phyloP scores from a whole-genome alignment of 2,797 vertebrate genomes.

The Gymnothorax reevesii region DNA sequence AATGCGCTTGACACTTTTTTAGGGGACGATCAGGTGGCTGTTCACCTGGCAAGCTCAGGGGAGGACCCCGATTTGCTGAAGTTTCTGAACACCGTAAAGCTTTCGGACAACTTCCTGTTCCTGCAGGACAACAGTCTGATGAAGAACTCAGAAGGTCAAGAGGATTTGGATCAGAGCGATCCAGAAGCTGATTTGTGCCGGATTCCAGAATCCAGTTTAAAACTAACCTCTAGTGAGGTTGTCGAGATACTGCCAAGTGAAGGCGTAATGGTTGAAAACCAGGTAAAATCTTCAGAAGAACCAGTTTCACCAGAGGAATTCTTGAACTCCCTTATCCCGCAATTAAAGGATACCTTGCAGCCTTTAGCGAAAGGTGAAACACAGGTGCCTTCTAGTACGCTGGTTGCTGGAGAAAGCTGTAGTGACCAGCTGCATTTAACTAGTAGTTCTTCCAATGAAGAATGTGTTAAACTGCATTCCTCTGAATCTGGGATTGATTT shows the following conservation, averaged over 20 bases:
- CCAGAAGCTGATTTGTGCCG: slow-evolving; percentile 61
- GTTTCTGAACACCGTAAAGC: slow-evolving; percentile 74
- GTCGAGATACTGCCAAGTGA: slow-evolving; percentile 59
- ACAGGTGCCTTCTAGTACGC: slow-evolving; percentile 72
- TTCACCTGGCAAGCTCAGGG: slow-evolving; percentile 56
- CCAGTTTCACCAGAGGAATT: slow-evolving; percentile 62
- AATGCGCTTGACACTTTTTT: slow-evolving; percentile 64
- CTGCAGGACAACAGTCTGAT: slow-evolving; percentile 85
- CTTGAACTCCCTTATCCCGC: slow-evolving; percentile 58
- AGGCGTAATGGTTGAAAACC: slow-evolving; percentile 61
- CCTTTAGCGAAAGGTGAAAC: slow-evolving; percentile 64
- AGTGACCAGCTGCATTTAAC: slow-evolving; percentile 53
- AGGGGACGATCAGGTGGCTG: slow-evolving; percentile 64
- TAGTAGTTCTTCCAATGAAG: slow-evolving; percentile 65
- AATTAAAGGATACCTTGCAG: slow-evolving; percentile 48
- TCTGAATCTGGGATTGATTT: slow-evolving; percentile 60
- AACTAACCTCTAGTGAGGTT: slow-evolving; percentile 67
- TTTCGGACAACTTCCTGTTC: slow-evolving; percentile 86
- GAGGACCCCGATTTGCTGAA: slow-evolving; percentile 59
- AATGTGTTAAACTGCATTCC: slow-evolving; percentile 58
- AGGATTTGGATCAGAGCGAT: slow-evolving; percentile 60
- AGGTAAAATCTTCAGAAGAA: slow-evolving; percentile 61
- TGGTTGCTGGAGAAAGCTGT: slow-evolving; percentile 59
- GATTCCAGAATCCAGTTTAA: slow-evolving; percentile 65
- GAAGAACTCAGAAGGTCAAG: slow-evolving; percentile 64